These are phyloP conservation scores for Eilema griseolum DNA, from an alignment of 2,888 invertebrate genomes.

Conservation along the genomic window DNA sequence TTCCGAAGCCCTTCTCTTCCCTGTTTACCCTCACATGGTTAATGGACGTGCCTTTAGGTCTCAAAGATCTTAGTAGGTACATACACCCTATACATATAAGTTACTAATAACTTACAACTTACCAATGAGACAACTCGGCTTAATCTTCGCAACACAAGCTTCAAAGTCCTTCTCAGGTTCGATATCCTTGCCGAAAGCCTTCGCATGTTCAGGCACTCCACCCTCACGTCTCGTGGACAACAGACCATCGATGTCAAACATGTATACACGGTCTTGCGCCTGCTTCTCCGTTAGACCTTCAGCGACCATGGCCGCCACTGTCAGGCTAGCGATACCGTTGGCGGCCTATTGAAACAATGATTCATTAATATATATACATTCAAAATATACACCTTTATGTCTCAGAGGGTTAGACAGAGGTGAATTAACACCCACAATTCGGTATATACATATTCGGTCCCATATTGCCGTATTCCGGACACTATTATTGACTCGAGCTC, in stretches of 20 bases:
- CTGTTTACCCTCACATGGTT: too few species aligned
- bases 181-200: conserved; percentile 92
- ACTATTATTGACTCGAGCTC: too few species aligned
- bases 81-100: too few species aligned
- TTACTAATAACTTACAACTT: conserved; percentile 83
- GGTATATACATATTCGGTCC: too few species aligned
- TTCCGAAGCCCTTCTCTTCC: too few species aligned
- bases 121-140: conserved; percentile 97
- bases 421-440: too few species aligned
- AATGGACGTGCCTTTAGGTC: too few species aligned
- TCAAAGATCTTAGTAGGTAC: too few species aligned
- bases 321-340: conserved; percentile 96
- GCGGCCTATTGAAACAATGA: conserved; percentile 89
- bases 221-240: conserved; percentile 90
- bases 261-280: conserved; percentile 96
- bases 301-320: conserved; percentile 95
- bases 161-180: conserved; percentile 92
- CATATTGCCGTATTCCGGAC: too few species aligned
- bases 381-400: too few species aligned
- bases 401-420: too few species aligned
- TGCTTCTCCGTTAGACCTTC: conserved; percentile 88
- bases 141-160: conserved; percentile 93
- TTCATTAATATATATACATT: not conserved
- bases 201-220: conserved; percentile 90
- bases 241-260: conserved; percentile 98